Conservation (phyloP, 2,888 invertebrate genomes). For the Hirtodrosophila duncani region DNA sequence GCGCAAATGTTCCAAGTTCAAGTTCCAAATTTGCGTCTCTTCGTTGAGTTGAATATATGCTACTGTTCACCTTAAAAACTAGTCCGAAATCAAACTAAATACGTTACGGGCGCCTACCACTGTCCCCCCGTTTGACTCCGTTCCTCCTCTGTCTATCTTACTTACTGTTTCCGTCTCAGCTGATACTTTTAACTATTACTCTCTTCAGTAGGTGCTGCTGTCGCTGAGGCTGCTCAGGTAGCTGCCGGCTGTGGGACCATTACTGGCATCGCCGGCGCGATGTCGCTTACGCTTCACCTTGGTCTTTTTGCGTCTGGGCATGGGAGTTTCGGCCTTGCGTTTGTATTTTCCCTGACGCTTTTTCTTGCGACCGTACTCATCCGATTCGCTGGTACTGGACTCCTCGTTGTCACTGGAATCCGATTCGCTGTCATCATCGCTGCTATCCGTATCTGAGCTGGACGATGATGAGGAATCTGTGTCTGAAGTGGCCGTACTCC, state of each 20-base stretch:
- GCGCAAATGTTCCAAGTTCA: too few relatives aligned
- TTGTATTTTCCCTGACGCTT: slow-evolving; percentile 75
- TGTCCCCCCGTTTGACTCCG: too few relatives aligned
- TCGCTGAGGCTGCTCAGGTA: slow-evolving; percentile 68
- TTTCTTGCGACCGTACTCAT: slow-evolving; percentile 73
- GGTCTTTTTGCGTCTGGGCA: slow-evolving; percentile 69
- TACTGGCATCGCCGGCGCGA: slow-evolving; percentile 53
- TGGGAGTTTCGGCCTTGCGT: slow-evolving; percentile 69
- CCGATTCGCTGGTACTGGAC: slow-evolving; percentile 75
- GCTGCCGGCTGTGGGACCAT: slow-evolving; percentile 58
- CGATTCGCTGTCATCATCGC: slow-evolving; percentile 49
- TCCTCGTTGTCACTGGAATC: slow-evolving; percentile 77
- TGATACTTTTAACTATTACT: background rate
- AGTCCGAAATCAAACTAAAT: too few relatives aligned
- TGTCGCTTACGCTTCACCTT: slow-evolving; percentile 74
- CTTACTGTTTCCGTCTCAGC: background rate
- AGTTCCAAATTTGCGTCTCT: too few relatives aligned
- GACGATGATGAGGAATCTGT: slow-evolving; percentile 11
- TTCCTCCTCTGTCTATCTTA: slow-evolving; percentile 1
- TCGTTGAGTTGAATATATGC: too few relatives aligned
- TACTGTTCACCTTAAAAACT: too few relatives aligned
- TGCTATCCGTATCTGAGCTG: slow-evolving; percentile 12
- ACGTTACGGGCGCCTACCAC: too few relatives aligned
- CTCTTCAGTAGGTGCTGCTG: slow-evolving; percentile 62
- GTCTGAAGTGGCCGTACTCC: slow-evolving; percentile 27